Evolutionary conservation across 2,797 vertebrate genomes (phyloP), one percentile per base, ranked within the genome.

Genomic region (Bufotes viridis): DNA sequence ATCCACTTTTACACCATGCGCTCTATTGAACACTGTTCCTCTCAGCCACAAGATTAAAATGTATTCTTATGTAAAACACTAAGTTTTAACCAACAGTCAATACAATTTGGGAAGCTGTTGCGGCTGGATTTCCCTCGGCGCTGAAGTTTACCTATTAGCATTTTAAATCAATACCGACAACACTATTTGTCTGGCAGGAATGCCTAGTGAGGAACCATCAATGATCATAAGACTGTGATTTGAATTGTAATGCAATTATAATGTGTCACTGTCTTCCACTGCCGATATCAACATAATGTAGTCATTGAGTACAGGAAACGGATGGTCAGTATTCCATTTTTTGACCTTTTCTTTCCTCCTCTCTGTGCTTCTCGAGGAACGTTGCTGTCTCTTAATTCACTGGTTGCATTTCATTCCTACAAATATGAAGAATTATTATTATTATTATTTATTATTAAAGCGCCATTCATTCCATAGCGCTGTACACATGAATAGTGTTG

Each of bases 221-320:
- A 74, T 49, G 55, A 69, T 86, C 75, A 83, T 20, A 53, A 84
- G 63, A 57, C 57, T 82, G 84, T 87, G 60, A 87, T 84, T 60
- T 75, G 70, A 63, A 79, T 88, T 75, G 15, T 82, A 76, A 29
- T 86, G 58, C 22, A 79, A 49, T 84, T 55, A 84, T 60, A 34
- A 22, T n/a, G n/a, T 22, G 80, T 60, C 11, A 61, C 34, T 63
- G 20, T 53, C 67, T 61, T 60, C 13, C 69, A 65, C 0, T 5
- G 29, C 20, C 53, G 63, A 63, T 74, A 85, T 81, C 24, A 42
- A 69, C 0, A 0, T 2, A 10, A 85, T 79, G 22, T 18, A 80
- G 58, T 60, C 0, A 1, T 83, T 88, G 61, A 61, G 58, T 20
- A 10, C 61, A 58, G 80, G 18, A 34, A 18, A 29, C 49, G 9